These are phyloP conservation scores for Echinometra lucunter DNA, from an alignment of 53 echinoderm and acorn worm genomes.

Conservation along the genomic window DNA sequence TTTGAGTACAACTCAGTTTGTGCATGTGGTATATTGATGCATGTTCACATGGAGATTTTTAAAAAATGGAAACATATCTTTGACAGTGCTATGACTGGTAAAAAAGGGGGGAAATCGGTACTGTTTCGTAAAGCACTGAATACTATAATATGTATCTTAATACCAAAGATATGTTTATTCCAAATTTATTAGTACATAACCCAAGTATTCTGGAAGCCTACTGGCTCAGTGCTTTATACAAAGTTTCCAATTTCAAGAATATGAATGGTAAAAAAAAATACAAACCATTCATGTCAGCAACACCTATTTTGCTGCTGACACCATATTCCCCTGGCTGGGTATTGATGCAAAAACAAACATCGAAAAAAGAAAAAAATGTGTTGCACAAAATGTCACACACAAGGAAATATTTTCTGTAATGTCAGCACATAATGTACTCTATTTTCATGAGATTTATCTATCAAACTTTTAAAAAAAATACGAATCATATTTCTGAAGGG, in stretches of 20 bases:
- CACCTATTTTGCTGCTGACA: no score
- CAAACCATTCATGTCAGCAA: not conserved
- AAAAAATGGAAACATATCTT: not conserved
- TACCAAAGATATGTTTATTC: not conserved
- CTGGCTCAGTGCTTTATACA: not conserved
- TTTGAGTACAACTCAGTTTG: not conserved
- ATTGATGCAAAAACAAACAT: not conserved
- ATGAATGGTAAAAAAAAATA: not conserved
- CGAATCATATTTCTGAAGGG: not conserved
- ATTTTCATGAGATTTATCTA: conserved; percentile 20
- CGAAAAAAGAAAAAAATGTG: not conserved
- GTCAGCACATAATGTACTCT: conserved; percentile 1
- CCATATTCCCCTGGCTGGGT: not conserved
- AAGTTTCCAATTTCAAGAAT: not conserved
- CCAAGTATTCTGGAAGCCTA: not conserved
- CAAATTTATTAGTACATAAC: not conserved
- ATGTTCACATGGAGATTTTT: not conserved
- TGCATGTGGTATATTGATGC: not conserved
- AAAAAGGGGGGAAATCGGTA: not conserved
- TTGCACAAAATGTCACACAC: not conserved
- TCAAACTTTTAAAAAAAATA: conserved; percentile 25
- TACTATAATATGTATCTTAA: not conserved
- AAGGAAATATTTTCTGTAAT: not conserved
- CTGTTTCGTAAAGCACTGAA: not conserved
- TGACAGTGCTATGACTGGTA: not conserved